Percentiles rank a stretch among this genome's conserved stretches.
Evolutionary conservation across 2,888 invertebrate species (phyloP).

Genomic region (Melikaiella ostensackeni): DNA sequence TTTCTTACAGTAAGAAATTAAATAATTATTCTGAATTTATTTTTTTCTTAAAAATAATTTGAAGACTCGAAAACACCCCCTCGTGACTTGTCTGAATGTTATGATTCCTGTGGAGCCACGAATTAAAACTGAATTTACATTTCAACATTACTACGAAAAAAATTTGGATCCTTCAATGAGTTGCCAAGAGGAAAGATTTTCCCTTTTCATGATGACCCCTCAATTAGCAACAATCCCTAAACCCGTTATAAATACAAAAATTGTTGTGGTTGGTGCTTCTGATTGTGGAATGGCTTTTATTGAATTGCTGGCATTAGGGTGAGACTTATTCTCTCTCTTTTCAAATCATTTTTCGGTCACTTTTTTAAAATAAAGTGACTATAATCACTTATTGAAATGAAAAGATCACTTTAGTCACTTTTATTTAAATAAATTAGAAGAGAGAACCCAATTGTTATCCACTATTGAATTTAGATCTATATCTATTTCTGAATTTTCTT

Average conservation of each 20-base stretch:
- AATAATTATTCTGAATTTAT: constrained; percentile 2
- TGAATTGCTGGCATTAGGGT: constrained; percentile 81
- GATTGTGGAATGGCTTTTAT: constrained; percentile 82
- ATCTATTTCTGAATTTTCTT: too few species aligned
- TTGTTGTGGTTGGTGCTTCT: constrained; percentile 84
- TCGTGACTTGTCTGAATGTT: constrained; percentile 73
- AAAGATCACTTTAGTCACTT: too few species aligned
- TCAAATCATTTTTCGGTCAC: too few species aligned
- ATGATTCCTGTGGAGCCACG: constrained; percentile 72
- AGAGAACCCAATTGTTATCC: too few species aligned
- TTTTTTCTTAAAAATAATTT: constrained; percentile 58
- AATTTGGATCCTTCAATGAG: constrained; percentile 11
- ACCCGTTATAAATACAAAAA: constrained; percentile 80
- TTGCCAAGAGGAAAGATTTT: constrained; percentile 73
- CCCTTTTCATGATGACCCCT: constrained; percentile 80
- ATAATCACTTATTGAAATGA: too few species aligned
- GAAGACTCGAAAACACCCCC: constrained; percentile 76
- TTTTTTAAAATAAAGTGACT: too few species aligned
- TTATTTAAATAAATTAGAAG: too few species aligned
- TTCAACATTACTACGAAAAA: constrained; percentile 45
- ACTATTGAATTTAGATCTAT: too few species aligned
- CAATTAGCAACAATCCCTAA: constrained; percentile 79
- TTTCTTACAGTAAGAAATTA: not conserved
- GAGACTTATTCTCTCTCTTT: constrained; percentile 58
- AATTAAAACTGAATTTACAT: constrained; percentile 60